Evolutionary conservation across 2,797 vertebrate genomes (phyloP), one percentile per base, ranked within the genome.

Genomic region (Galagoides demidoff): DNA sequence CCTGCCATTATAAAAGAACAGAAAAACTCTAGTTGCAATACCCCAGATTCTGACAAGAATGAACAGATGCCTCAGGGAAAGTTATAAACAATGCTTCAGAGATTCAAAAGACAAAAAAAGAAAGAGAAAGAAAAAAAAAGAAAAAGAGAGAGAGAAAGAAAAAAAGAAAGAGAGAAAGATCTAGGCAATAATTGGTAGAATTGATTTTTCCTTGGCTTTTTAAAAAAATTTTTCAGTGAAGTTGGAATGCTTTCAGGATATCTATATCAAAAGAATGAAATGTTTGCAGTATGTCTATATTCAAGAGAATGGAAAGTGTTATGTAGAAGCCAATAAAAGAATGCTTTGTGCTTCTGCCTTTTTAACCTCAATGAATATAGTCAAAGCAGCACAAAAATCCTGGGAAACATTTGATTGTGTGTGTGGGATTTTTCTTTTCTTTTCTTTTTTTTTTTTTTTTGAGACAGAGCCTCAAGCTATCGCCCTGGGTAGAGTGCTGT

Each of bases 221-320:
- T 57, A 8, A n/a, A 78, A 34, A 77, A 52, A 9, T 1, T 29
- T 11, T 89, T 63, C 70, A 78, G 23, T 78, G 64, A 78, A 49
- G 25, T 77, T 70, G 57, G 74, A 88, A 79, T 73, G 74, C 49
- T 52, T 93, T 84, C 34, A 85, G 64, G 43, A 89, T 63, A 3
- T 78, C 55, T 92, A 43, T 92, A 70, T 90, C n/a, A 83, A 95
- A 29, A 93, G 52, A 93, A 93, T 49, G 61, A 52, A 89, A 92
- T 79, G 43, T 74, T 92, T 92, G 73, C 23, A 83, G 57, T n/a
- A 87, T 68, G 12, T 78, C 55, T 92, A 66, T 87, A 70, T 90
- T 74, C 64, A 76, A 34, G 79, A 70, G 81, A 76, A 84, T 59
- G 59, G 71, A 77, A 86, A 90, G 23, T 37, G 29, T 49, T 45